A percentile compares a stretch with the other conserved stretches of the same genome.
phyloP scores from a whole-genome alignment of 2,113 vertebrate genomes.

The Hypomesus transpacificus region DNA sequence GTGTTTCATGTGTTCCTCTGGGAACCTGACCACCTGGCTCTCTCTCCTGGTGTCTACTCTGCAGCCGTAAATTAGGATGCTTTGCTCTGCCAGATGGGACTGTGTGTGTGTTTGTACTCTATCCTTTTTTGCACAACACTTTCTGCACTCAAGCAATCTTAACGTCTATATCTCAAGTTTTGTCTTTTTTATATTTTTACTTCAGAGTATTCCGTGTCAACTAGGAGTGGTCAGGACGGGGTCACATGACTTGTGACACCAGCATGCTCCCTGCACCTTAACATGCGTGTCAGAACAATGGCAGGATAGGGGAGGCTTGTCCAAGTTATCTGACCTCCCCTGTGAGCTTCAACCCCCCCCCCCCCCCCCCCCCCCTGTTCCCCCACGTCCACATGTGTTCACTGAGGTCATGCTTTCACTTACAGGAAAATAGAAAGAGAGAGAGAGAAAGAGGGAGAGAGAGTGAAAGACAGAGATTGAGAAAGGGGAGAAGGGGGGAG shows the following conservation, averaged over 20 bases:
- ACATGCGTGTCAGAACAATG: conserved; percentile 43
- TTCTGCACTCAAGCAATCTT: not conserved
- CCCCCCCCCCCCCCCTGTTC: conserved; percentile 19
- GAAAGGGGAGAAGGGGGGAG: not conserved
- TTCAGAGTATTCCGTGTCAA: not conserved
- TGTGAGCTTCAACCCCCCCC: conserved; percentile 13
- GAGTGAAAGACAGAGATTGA: not conserved
- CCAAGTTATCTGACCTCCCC: conserved; percentile 2
- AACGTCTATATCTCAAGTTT: not conserved
- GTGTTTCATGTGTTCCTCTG: conserved; percentile 32
- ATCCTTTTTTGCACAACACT: not conserved
- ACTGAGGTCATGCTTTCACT: too few species aligned
- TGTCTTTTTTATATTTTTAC: not conserved
- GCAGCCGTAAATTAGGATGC: conserved; percentile 21
- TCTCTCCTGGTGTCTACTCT: conserved; percentile 25
- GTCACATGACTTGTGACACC: not conserved
- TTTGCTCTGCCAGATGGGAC: not conserved
- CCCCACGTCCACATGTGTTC: not conserved
- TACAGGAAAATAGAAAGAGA: too few species aligned
- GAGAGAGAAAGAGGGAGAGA: not conserved
- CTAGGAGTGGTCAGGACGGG: not conserved
- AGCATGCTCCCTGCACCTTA: conserved; percentile 23
- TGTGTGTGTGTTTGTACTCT: conserved; percentile 7
- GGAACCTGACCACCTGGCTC: conserved; percentile 41
- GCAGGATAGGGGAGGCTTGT: conserved; percentile 36